Percentiles rank a stretch among this genome's conserved stretches.
Evolutionary conservation across 2,797 vertebrate species (phyloP).

Genomic region (Phataginus tetradactyla): DNA sequence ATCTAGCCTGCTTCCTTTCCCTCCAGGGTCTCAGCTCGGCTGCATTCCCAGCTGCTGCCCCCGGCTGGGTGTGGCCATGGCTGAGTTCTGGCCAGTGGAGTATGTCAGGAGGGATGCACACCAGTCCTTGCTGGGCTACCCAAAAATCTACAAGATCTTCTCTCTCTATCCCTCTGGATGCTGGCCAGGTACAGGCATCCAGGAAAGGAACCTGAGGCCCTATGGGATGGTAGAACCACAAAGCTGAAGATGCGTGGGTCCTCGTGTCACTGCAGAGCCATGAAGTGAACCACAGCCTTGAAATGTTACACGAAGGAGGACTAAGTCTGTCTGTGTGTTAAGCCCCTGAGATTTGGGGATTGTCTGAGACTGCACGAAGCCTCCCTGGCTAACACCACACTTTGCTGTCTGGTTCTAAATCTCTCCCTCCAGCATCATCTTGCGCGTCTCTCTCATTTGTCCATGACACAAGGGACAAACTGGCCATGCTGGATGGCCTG

Average conservation of each 20-base stretch:
- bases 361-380: neutral
- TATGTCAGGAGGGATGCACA: neutral
- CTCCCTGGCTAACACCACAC: neutral
- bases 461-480: neutral
- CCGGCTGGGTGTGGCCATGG: neutral
- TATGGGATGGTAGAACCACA: neutral
- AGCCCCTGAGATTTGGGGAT: neutral
- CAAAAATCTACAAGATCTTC: too few species aligned
- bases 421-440: neutral
- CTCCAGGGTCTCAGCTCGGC: too few species aligned
- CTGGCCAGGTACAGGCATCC: neutral
- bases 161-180: neutral
- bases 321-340: neutral
- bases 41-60: neutral
- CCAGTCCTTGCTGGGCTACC: neutral
- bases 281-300: neutral
- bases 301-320: neutral
- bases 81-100: neutral
- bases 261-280: neutral
- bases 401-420: neutral
- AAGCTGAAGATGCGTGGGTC: neutral
- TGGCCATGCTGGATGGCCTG: neutral
- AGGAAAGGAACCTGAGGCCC: neutral
- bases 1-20: neutral
- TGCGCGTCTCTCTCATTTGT: neutral